Conservation (phyloP, 2,113 vertebrate species). For the Entelurus aequoreus region DNA sequence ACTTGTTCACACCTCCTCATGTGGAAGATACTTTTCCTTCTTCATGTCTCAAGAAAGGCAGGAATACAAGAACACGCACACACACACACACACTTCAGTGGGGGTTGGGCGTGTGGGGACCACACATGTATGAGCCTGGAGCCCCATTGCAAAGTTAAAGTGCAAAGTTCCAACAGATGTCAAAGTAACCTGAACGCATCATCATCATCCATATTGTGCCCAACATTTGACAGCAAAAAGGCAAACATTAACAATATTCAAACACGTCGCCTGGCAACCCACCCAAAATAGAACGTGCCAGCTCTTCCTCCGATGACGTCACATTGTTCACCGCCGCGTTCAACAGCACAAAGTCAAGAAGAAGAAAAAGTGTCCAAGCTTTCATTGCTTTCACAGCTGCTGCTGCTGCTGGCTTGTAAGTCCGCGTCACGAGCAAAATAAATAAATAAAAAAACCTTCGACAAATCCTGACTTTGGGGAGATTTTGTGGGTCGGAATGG, state of each 20-base stretch:
- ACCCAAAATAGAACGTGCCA: constrained; percentile 59
- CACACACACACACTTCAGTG: background rate
- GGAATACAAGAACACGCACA: too few species aligned
- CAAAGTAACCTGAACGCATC: background rate
- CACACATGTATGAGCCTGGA: background rate
- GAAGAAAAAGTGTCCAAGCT: constrained; percentile 30
- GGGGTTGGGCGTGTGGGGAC: background rate
- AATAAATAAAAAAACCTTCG: background rate
- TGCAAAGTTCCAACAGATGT: background rate
- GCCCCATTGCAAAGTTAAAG: background rate
- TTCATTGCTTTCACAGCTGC: constrained; percentile 59
- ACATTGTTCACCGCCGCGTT: constrained; percentile 48
- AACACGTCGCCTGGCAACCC: constrained; percentile 35
- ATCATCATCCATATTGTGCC: background rate
- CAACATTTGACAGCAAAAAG: too few species aligned
- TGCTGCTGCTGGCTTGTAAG: background rate
- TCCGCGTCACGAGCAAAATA: too few species aligned
- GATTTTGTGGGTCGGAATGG: too few species aligned
- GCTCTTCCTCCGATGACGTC: constrained; percentile 61
- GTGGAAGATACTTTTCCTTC: too few species aligned
- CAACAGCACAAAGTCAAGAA: constrained; percentile 52
- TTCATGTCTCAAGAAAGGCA: too few species aligned
- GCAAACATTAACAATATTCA: background rate
- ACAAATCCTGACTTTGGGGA: too few species aligned
- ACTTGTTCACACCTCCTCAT: too few species aligned